Percentiles rank a stretch among this genome's conserved stretches.
phyloP scores from a whole-genome alignment of 1,140 invertebrate genomes.

The Drosophila baimaii region DNA sequence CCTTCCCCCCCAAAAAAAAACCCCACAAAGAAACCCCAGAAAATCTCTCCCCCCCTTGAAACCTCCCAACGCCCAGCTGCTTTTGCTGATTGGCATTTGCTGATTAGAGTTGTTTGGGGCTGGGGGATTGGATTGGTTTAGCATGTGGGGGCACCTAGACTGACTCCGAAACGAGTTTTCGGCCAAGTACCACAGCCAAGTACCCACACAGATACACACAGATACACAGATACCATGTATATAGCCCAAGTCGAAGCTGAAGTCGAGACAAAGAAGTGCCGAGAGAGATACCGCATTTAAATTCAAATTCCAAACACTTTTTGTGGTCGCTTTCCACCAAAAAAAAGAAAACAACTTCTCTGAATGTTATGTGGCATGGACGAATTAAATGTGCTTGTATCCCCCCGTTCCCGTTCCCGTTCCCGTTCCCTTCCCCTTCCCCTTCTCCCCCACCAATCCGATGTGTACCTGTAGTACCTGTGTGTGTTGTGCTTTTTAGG shows the following conservation, averaged over 20 bases:
- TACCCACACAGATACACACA: constrained; percentile 40
- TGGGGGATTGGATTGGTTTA: constrained; percentile 50
- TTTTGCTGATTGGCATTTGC: constrained; percentile 60
- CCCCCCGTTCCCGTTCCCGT: neutral
- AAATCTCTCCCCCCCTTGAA: constrained; percentile 1
- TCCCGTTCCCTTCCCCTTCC: neutral
- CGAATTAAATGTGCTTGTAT: constrained; percentile 49
- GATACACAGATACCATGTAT: constrained; percentile 9
- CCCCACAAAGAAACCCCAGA: neutral
- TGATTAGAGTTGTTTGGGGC: constrained; percentile 62
- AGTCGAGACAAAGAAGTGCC: constrained; percentile 34
- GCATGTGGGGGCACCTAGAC: constrained; percentile 55
- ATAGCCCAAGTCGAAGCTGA: constrained; percentile 1
- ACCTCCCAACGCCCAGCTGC: constrained; percentile 19
- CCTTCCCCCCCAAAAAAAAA: too few species aligned
- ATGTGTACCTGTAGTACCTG: constrained; percentile 21
- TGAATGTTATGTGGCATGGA: constrained; percentile 48
- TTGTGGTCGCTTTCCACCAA: constrained; percentile 46
- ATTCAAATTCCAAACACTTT: constrained; percentile 73
- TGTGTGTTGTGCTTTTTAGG: constrained; percentile 52
- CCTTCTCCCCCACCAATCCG: neutral
- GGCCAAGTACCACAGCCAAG: constrained; percentile 33
- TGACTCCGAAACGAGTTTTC: constrained; percentile 57
- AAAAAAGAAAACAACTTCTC: too few species aligned
- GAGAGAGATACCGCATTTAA: constrained; percentile 66